phyloP scores from a whole-genome alignment of 2,888 invertebrate species.

The Caenorhabditis japonica region DNA sequence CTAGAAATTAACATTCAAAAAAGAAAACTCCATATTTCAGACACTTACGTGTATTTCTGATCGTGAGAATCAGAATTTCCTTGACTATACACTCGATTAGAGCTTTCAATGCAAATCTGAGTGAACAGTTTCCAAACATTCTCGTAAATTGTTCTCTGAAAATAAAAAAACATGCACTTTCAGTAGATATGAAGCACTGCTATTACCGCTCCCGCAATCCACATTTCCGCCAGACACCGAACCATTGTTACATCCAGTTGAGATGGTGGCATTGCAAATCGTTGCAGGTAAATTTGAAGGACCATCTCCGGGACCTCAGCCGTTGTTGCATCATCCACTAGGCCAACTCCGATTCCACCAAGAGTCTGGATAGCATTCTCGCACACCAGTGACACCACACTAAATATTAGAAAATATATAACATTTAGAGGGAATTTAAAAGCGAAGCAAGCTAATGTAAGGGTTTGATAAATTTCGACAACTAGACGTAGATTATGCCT shows the following conservation, averaged over 20 bases:
- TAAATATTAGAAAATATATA: constrained; percentile 78
- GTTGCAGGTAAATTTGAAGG: constrained; percentile 65
- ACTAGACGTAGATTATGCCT: too few species aligned
- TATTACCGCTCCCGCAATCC: constrained; percentile 84
- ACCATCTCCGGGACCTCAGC: constrained; percentile 70
- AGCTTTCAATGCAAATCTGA: constrained; percentile 91
- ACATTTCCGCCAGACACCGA: constrained; percentile 97
- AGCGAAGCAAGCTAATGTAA: not conserved
- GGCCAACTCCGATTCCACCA: constrained; percentile 89
- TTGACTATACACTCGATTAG: constrained; percentile 72
- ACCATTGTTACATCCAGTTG: constrained; percentile 93
- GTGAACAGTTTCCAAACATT: constrained; percentile 98
- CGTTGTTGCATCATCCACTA: constrained; percentile 61
- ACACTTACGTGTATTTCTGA: constrained; percentile 67
- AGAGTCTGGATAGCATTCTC: constrained; percentile 97
- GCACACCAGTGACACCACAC: constrained; percentile 91
- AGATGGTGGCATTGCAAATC: constrained; percentile 94
- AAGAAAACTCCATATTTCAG: not conserved
- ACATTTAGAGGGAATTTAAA: not conserved
- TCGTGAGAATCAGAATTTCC: constrained; percentile 61
- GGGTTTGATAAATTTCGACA: too few species aligned
- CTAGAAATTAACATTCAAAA: constrained; percentile 72
- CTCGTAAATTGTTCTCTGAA: constrained; percentile 84
- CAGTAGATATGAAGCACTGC: too few species aligned
- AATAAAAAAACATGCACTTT: constrained; percentile 15